Evolutionary conservation across 2,797 vertebrate genomes (phyloP), one percentile per base, ranked within the genome.

Genomic region (Danio kyathit): DNA sequence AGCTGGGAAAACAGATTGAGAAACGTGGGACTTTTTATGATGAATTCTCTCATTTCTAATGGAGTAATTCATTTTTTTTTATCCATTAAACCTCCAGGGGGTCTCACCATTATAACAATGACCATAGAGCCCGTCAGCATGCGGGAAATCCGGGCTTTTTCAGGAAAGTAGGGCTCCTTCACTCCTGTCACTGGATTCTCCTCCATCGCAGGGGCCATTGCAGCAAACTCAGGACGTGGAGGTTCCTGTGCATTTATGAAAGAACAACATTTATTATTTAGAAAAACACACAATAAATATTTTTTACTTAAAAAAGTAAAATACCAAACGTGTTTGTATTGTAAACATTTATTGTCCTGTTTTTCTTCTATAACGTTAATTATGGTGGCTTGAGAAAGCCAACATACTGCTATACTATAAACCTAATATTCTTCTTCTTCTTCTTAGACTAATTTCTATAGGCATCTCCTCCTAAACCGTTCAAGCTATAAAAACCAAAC

Each of bases 51-150:
- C 12, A 9, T 54, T 10, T 48, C 2, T 11, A 59, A 59, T 43
- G 21, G 17, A 16, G 17, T 29, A 13, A 63, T 63, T 13, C 6
- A 41, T 9, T 11, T 65, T 2, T n/a, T n/a, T 4, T 12, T 10
- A 19, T 38, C 63, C 13, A 77, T 43, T 38, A 41, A 59, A 44
- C 21, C 51, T 52, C 72, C 7, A 21, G n/a, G 59, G 51, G 10
- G 9, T 59, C 92, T 94, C 84, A 95, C 95, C 95, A 95, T 95
- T 83, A 94, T 83, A 3, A 95, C 61, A 51, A 96, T 95, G 87
- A 95, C 94, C 92, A 94, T 95, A 74, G 94, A 96, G 54, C 94
- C 92, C 0, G 92, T 94, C 73, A 95, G 84, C 90, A 95, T 92
- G 52, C 90, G 91, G 2, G 95, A 90, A 65, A 95, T 78, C n/a